Conservation (phyloP, 2,888 invertebrate species). For the Dicycla oo region DNA sequence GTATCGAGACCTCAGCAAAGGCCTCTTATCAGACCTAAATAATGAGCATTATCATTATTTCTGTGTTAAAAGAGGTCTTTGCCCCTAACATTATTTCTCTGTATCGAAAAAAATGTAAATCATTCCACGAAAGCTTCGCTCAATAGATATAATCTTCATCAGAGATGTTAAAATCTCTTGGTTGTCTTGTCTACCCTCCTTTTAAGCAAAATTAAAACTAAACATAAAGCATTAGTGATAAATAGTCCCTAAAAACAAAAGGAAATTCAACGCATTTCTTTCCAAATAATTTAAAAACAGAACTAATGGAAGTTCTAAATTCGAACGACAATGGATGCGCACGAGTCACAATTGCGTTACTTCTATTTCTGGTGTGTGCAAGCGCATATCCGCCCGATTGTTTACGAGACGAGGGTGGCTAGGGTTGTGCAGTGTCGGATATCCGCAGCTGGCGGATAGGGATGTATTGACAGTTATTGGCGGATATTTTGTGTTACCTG, state of each 20-base stretch:
- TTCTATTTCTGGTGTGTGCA: constrained; percentile 77
- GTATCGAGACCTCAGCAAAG: fast-evolving
- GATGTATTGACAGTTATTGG: constrained; percentile 30
- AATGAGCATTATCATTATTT: neutral
- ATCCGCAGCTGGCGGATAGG: constrained; percentile 53
- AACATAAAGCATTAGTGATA: constrained; percentile 48
- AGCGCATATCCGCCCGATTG: constrained; percentile 75
- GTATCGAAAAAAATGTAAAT: neutral
- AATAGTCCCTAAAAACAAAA: constrained; percentile 57
- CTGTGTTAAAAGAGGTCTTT: neutral
- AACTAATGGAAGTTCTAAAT: constrained; percentile 78
- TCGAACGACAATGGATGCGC: constrained; percentile 77
- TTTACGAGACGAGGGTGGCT: constrained; percentile 66
- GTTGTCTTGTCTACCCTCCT: constrained; percentile 9
- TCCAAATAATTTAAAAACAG: constrained; percentile 65
- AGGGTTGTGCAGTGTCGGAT: constrained; percentile 61
- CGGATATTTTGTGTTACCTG: constrained; percentile 38
- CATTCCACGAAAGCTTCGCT: neutral
- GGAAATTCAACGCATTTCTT: constrained; percentile 50
- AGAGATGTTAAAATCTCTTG: neutral
- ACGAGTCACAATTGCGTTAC: constrained; percentile 74
- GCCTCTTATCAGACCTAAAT: neutral
- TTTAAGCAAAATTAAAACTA: constrained; percentile 16
- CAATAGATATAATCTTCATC: neutral
- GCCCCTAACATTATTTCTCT: no score